Conservation (phyloP, 2,113 vertebrate species). For the Egretta garzetta region DNA sequence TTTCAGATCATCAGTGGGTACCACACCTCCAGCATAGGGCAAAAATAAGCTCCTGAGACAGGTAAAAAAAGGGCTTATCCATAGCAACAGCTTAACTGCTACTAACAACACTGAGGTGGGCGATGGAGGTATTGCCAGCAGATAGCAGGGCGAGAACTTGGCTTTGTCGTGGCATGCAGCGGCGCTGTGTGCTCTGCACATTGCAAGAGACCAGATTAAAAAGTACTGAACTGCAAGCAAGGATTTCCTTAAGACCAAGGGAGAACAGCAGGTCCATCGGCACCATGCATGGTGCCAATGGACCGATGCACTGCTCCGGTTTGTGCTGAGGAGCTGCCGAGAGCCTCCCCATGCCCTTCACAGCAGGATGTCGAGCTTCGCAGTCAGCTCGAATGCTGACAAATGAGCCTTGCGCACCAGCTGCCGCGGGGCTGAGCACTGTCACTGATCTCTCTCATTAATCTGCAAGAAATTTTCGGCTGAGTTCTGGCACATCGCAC, state of each 20-base stretch:
- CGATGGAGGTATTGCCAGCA: neutral
- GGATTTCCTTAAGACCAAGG: neutral
- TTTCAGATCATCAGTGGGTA: neutral
- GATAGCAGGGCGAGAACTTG: neutral
- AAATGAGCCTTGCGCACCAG: neutral
- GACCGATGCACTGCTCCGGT: neutral
- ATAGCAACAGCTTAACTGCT: neutral
- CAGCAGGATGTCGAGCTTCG: neutral
- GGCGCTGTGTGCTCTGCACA: neutral
- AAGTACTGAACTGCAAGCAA: neutral
- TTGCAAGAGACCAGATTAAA: neutral
- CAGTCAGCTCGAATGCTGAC: neutral
- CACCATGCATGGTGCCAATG: neutral
- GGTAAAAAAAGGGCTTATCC: neutral
- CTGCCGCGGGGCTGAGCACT: neutral
- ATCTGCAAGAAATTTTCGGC: neutral
- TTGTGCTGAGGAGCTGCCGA: neutral
- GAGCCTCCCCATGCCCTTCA: neutral
- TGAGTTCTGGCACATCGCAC: neutral
- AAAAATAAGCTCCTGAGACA: neutral
- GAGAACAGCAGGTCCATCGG: neutral
- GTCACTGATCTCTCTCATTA: neutral
- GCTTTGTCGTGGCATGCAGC: neutral
- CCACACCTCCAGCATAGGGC: neutral
- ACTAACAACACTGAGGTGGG: neutral